Percentiles rank a stretch among this genome's conserved stretches.
Conservation (phyloP, 37 sponge, comb jelly and placozoan genomes). For the Spongilla lacustris region DNA sequence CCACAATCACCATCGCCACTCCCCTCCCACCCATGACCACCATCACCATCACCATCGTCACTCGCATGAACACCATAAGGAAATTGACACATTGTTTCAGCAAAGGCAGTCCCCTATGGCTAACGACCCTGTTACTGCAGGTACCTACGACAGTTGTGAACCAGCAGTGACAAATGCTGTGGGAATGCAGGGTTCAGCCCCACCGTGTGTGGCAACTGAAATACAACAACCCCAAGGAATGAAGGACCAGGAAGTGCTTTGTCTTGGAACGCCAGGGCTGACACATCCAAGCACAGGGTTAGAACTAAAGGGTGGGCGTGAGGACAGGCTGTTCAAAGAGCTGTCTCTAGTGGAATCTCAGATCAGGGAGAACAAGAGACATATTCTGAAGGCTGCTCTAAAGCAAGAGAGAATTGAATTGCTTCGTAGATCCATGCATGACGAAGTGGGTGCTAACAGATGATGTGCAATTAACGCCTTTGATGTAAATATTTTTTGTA, state of each 20-base stretch:
- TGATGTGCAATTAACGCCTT: no score
- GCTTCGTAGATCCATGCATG: conserved; percentile 21
- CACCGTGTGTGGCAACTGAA: no score
- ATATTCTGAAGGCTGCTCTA: conserved; percentile 40
- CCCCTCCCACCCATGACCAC: background rate
- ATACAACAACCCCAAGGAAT: background rate
- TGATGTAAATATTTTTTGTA: no score
- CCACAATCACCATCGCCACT: background rate
- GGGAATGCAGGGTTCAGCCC: no score
- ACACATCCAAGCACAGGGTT: background rate
- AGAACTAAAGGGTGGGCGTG: background rate
- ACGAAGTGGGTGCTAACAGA: background rate
- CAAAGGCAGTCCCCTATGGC: background rate
- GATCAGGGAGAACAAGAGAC: conserved; percentile 30
- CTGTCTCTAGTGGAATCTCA: conserved; percentile 12
- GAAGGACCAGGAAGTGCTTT: no score
- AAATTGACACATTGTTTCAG: background rate
- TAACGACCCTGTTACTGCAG: background rate
- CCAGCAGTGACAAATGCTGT: background rate
- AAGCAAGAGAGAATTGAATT: conserved; percentile 43
- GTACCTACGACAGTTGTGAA: background rate
- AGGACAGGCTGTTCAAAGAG: conserved; percentile 11
- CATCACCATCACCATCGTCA: background rate
- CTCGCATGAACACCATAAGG: background rate
- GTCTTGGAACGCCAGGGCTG: no score